These are phyloP conservation scores for Oreortyx pictus DNA, from an alignment of 2,797 vertebrate genomes.

Conservation along the genomic window DNA sequence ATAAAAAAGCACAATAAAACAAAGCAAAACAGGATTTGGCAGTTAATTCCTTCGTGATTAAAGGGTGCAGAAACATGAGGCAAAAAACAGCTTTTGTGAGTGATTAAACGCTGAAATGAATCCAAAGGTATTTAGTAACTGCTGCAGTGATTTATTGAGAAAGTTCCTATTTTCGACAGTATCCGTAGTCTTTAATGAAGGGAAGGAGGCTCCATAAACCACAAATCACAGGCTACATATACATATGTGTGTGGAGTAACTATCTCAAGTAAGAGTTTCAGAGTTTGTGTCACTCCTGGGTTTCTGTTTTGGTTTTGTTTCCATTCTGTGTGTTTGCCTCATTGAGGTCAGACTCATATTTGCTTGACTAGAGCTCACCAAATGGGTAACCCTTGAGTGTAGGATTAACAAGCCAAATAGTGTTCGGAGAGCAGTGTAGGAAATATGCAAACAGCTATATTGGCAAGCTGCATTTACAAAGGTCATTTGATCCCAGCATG, in stretches of 20 bases:
- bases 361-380: slow-evolving; percentile 31
- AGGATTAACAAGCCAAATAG: slow-evolving; percentile 39
- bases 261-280: background rate
- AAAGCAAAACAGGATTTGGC: background rate
- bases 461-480: slow-evolving; percentile 30
- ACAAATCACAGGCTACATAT: background rate
- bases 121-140: slow-evolving; percentile 72
- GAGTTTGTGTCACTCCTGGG: background rate
- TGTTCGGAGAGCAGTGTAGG: background rate
- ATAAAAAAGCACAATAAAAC: background rate
- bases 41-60: slow-evolving; percentile 49
- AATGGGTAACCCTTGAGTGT: slow-evolving; percentile 30
- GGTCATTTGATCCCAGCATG: slow-evolving; percentile 56
- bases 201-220: background rate
- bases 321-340: background rate
- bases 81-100: slow-evolving; percentile 72
- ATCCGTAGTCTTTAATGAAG: background rate
- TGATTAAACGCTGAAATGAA: slow-evolving; percentile 71
- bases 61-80: slow-evolving; percentile 51
- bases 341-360: background rate
- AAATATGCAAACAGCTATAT: background rate
- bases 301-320: slow-evolving; percentile 5
- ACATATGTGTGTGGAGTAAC: background rate
- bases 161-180: slow-evolving; percentile 8
- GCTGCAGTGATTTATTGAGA: slow-evolving; percentile 61